Evolutionary conservation across 53 echinoderm and acorn worm species (phyloP).

Genomic region (Actinopyga echinites): DNA sequence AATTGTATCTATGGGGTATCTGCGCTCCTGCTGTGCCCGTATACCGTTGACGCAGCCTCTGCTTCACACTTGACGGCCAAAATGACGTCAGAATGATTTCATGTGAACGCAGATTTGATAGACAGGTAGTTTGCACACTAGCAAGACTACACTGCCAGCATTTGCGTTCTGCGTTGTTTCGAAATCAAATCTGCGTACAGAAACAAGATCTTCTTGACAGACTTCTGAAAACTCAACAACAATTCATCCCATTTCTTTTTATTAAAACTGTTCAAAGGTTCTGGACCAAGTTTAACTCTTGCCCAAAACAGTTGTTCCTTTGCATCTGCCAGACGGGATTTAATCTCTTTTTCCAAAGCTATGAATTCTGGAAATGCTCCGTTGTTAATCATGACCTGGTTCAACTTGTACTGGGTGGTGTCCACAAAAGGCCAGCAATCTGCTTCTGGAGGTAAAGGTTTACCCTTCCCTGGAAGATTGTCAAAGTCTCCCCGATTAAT

Average conservation of each 20-base stretch:
- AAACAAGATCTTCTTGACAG: slow-evolving; percentile 49
- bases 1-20: too few species aligned
- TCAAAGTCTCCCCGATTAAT: slow-evolving; percentile 82
- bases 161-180: too few species aligned
- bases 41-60: too few species aligned
- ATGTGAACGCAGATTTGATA: too few species aligned
- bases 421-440: slow-evolving; percentile 68
- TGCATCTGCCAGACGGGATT: slow-evolving; percentile 44
- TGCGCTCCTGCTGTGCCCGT: too few species aligned
- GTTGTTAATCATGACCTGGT: slow-evolving; percentile 76
- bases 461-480: slow-evolving; percentile 71
- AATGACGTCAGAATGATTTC: too few species aligned
- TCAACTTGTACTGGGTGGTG: slow-evolving; percentile 60
- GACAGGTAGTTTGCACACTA: too few species aligned
- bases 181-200: too few species aligned
- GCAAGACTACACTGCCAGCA: too few species aligned
- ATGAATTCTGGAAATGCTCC: slow-evolving; percentile 87
- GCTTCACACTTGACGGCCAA: too few species aligned
- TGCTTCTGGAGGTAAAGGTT: slow-evolving; percentile 70
- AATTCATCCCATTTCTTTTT: slow-evolving; percentile 61
- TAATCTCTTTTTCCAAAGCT: slow-evolving; percentile 62
- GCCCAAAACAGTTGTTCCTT: slow-evolving; percentile 56
- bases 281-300: slow-evolving; percentile 71
- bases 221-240: slow-evolving; percentile 34
- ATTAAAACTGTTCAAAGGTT: slow-evolving; percentile 69